These are phyloP conservation scores for Aotus griseimembra DNA, from an alignment of 2,797 vertebrate species.

Conservation along the genomic window DNA sequence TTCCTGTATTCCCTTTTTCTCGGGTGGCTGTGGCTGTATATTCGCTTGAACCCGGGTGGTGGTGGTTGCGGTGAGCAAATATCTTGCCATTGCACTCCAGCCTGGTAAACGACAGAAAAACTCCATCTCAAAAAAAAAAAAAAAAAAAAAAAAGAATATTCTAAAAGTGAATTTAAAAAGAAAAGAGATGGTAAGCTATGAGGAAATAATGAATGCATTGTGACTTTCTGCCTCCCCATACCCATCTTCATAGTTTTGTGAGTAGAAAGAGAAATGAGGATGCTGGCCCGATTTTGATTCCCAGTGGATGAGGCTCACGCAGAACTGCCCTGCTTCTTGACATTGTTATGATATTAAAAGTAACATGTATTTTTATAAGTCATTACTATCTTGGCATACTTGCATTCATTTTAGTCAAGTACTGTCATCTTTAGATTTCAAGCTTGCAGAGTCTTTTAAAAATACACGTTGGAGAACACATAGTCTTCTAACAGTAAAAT, in stretches of 20 bases:
- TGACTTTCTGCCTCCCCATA: neutral
- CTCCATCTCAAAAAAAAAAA: neutral
- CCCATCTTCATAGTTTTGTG: neutral
- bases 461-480: neutral
- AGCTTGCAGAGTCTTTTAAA: neutral
- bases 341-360: slow-evolving; percentile 3
- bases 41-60: too few relatives aligned
- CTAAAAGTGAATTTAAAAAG: neutral
- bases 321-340: slow-evolving; percentile 46
- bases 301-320: neutral
- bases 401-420: neutral
- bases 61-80: too few relatives aligned
- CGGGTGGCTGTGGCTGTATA: too few relatives aligned
- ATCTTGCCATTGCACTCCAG: too few relatives aligned
- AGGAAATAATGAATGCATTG: neutral
- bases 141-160: neutral
- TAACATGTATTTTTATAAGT: neutral
- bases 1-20: too few relatives aligned
- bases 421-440: neutral
- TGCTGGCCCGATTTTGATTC: slow-evolving; percentile 26
- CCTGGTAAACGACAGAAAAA: too few relatives aligned
- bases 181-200: accelerated
- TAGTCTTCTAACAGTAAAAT: neutral
- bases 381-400: slow-evolving; percentile 22
- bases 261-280: neutral